Percentiles rank a stretch among this genome's conserved stretches.
These are phyloP conservation scores for Coptotermes formosanus DNA, from an alignment of 1,140 invertebrate genomes.

Conservation along the genomic window DNA sequence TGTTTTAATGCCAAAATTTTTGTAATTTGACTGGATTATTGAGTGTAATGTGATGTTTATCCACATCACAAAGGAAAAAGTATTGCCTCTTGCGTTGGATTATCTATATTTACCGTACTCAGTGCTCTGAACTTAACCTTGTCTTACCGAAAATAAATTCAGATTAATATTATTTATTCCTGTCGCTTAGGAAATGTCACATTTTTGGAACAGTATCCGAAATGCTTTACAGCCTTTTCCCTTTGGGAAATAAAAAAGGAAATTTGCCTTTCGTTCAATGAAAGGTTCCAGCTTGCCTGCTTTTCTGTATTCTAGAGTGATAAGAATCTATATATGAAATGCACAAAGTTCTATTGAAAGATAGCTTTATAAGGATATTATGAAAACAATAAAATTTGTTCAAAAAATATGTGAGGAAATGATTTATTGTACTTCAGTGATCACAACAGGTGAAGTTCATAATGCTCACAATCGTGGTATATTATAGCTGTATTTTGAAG, in stretches of 20 bases:
- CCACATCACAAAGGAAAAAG: not conserved
- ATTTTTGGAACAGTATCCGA: not conserved
- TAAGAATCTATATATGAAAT: constrained; percentile 3
- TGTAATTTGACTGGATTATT: not conserved
- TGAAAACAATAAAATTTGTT: not conserved
- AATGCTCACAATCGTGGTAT: too few species aligned
- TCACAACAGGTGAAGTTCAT: too few species aligned
- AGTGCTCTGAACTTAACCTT: not conserved
- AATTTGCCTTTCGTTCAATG: constrained; percentile 25
- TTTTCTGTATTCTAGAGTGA: constrained; percentile 16
- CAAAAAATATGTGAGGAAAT: not conserved
- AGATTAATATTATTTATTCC: not conserved
- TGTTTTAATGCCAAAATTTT: not conserved
- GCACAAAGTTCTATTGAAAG: not conserved
- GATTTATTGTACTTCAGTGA: not conserved
- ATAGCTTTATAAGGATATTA: constrained; percentile 17
- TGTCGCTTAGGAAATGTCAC: constrained; percentile 10
- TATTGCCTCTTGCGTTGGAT: not conserved
- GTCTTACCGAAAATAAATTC: not conserved
- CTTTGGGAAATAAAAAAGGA: constrained; percentile 17
- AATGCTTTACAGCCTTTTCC: constrained; percentile 11
- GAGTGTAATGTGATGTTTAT: not conserved
- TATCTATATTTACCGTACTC: not conserved
- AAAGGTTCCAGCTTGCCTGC: constrained; percentile 27
- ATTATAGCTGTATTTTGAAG: too few species aligned